phyloP scores from a whole-genome alignment of 2,113 vertebrate genomes.

The Corythaeola cristata region DNA sequence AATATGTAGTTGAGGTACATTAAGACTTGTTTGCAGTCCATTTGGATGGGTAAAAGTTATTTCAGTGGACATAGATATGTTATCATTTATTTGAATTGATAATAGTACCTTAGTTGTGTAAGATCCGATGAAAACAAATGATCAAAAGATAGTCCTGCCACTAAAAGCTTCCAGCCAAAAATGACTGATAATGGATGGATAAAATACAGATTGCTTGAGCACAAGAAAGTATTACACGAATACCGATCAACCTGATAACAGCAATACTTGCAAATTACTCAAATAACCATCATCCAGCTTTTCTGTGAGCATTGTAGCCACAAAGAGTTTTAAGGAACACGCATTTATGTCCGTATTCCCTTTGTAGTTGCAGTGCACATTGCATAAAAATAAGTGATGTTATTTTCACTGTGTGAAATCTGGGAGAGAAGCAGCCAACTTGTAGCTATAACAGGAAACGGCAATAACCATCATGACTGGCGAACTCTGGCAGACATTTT shows the following conservation, averaged over 20 bases:
- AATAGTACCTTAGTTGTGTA: not conserved
- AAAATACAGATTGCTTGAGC: not conserved
- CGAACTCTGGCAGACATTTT: not conserved
- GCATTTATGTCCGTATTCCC: not conserved
- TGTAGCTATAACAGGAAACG: not conserved
- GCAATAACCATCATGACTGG: not conserved
- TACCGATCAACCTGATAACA: not conserved
- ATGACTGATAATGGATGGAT: not conserved
- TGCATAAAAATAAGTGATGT: not conserved
- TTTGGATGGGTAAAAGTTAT: not conserved
- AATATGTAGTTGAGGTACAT: not conserved
- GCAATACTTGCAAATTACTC: not conserved
- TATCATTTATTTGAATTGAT: not conserved
- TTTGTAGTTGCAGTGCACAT: not conserved
- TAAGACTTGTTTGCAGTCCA: not conserved
- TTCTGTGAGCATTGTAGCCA: not conserved
- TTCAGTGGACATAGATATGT: not conserved
- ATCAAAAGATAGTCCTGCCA: not conserved
- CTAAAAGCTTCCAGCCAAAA: not conserved
- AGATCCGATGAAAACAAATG: not conserved
- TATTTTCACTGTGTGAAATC: constrained; percentile 21
- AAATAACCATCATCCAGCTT: not conserved
- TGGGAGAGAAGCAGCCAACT: not conserved
- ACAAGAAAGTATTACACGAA: not conserved
- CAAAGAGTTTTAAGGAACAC: not conserved